Evolutionary conservation across 2,888 invertebrate species (phyloP).

Genomic region (Aphelenchoides bicaudatus): DNA sequence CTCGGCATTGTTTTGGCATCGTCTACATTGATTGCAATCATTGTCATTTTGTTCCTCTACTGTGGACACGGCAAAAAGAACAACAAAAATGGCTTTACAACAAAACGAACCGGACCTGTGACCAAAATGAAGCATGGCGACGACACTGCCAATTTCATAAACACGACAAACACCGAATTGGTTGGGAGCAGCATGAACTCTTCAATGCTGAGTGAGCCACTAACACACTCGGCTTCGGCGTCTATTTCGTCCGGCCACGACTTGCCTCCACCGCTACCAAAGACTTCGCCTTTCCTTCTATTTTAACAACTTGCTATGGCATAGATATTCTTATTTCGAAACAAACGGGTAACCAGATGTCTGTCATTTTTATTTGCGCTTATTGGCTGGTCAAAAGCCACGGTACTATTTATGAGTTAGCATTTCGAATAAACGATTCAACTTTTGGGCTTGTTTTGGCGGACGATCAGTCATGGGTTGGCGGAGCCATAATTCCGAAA

Average conservation of each 20-base stretch:
- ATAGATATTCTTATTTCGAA: not conserved
- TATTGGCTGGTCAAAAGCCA: not conserved
- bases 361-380: not conserved
- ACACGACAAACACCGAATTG: not conserved
- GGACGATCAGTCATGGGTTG: not conserved
- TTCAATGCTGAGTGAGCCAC: conserved; percentile 8
- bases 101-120: conserved; percentile 1
- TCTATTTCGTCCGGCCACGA: conserved; percentile 1
- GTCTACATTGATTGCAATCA: conserved; percentile 37
- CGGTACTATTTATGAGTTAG: too few relatives aligned
- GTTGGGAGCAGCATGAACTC: conserved; percentile 7
- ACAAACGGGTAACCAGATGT: conserved; percentile 3
- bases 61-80: conserved; percentile 39
- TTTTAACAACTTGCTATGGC: not conserved
- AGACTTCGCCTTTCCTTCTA: conserved; percentile 4
- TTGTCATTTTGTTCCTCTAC: conserved; percentile 48
- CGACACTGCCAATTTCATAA: not conserved
- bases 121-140: conserved; percentile 30
- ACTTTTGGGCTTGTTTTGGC: conserved; percentile 7
- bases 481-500: too few relatives aligned
- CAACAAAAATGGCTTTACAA: not conserved
- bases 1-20: conserved; percentile 46
- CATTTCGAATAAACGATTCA: conserved; percentile 1
- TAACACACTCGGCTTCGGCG: conserved; percentile 9
- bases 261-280: conserved; percentile 6